Evolutionary conservation across 2,888 invertebrate genomes (phyloP).

Genomic region (Philopedon plagiatum): DNA sequence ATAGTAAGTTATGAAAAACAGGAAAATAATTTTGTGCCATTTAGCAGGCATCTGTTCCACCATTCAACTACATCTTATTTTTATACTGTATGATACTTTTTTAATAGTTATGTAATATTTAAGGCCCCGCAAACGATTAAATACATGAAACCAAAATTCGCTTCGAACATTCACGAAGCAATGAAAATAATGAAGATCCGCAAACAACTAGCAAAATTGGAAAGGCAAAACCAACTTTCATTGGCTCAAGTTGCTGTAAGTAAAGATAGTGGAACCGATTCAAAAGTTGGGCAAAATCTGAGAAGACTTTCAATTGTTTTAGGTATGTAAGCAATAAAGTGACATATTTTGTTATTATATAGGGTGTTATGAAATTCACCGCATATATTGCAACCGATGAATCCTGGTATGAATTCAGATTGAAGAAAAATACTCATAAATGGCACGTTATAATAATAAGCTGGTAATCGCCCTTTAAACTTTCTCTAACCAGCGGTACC

Average conservation of each 20-base stretch:
- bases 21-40: too few species aligned
- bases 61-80: too few species aligned
- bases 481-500: too few species aligned
- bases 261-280: slow-evolving; percentile 8
- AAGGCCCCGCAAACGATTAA: slow-evolving; percentile 57
- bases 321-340: neutral
- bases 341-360: too few species aligned
- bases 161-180: slow-evolving; percentile 78
- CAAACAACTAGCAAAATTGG: slow-evolving; percentile 76
- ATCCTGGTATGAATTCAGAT: too few species aligned
- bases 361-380: too few species aligned
- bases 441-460: too few species aligned
- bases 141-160: slow-evolving; percentile 77
- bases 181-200: slow-evolving; percentile 77
- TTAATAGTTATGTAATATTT: slow-evolving; percentile 10
- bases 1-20: too few species aligned
- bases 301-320: slow-evolving; percentile 6
- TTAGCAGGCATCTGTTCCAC: too few species aligned
- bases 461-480: too few species aligned
- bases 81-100: neutral
- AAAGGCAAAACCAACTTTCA: slow-evolving; percentile 67
- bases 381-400: too few species aligned
- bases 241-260: slow-evolving; percentile 53
- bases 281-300: neutral
- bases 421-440: too few species aligned